Evolutionary conservation across 2,888 invertebrate genomes (phyloP), one percentile per base, ranked within the genome.

Genomic region (Leucozona laternaria): DNA sequence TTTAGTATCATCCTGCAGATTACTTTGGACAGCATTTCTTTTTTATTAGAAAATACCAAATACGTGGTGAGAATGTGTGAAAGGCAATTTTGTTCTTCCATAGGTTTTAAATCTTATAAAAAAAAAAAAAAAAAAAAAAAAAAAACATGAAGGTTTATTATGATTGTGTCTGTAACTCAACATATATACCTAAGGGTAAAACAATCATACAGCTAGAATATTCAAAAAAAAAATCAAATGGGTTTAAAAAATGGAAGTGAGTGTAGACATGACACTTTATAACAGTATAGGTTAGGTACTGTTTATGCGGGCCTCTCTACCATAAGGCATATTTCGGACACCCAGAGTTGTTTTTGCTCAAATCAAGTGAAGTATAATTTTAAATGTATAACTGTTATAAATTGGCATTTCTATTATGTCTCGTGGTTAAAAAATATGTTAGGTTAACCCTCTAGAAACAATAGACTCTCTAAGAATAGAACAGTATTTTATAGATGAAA

Each of bases 41-140:
- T 37, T 58, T 58, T 37, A 37, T 17, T 13, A 58, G 58, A 37
- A 37, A 37, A 58, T 37, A 58, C 37, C 34, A 40, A 40, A 40
- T 40, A 60, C 60, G 60, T 60, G 60, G 37, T 4, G 40, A 4
- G 60, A 40, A 37, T 60, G 40, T 22, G 1, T 10, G 31, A 40
- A 17, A 15, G 60, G 22, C 22, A n/a, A 60, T 60, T 40, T 31
- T 17, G 11, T 7, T 37, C 13, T 7, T 10, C 13, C 2, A 15
- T 22, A 15, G 20, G 11, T 13, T 40, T 60, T 37, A 45, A 45
- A 17, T 45, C 11, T 6, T 25, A 7, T 2, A 17, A 28, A 4
- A n/a, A 57, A 31, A 25, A 28, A 55, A 28, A n/a, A n/a, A 0
- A 4, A 28, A 10, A 17, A 28, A 4, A n/a, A 57, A 31, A 0